phyloP scores from a whole-genome alignment of 2,113 vertebrate genomes.

The Psephotus haematonotus region DNA sequence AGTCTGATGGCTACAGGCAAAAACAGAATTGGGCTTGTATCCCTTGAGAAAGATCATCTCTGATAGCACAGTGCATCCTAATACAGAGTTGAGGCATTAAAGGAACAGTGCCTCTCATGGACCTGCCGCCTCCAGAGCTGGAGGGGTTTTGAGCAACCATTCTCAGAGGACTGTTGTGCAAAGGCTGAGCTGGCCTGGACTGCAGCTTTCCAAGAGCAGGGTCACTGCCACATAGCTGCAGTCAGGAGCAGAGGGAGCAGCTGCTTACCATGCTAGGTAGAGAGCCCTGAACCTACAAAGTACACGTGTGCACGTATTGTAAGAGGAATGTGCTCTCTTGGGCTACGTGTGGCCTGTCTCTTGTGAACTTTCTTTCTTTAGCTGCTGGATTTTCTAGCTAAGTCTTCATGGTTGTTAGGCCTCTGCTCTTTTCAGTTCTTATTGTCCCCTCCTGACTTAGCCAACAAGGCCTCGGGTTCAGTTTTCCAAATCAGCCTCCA shows the following conservation, averaged over 20 bases:
- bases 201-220: neutral
- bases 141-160: neutral
- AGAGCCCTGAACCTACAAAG: neutral
- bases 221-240: neutral
- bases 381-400: neutral
- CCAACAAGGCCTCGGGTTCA: neutral
- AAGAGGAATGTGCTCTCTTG: neutral
- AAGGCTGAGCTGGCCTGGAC: neutral
- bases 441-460: neutral
- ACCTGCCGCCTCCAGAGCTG: neutral
- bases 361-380: neutral
- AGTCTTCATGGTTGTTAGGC: neutral
- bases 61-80: neutral
- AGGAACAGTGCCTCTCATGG: neutral
- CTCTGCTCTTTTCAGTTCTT: neutral
- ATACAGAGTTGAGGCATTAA: neutral
- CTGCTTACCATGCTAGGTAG: neutral
- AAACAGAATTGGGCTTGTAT: neutral
- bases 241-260: neutral
- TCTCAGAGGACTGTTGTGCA: neutral
- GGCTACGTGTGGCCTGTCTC: neutral
- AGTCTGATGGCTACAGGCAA: neutral
- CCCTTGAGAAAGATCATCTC: neutral
- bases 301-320: accelerated
- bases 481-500: slow-evolving; percentile 21